A percentile compares a stretch with the other conserved stretches of the same genome.
phyloP scores from a whole-genome alignment of 2,888 invertebrate genomes.

The Yponomeuta sedellus region DNA sequence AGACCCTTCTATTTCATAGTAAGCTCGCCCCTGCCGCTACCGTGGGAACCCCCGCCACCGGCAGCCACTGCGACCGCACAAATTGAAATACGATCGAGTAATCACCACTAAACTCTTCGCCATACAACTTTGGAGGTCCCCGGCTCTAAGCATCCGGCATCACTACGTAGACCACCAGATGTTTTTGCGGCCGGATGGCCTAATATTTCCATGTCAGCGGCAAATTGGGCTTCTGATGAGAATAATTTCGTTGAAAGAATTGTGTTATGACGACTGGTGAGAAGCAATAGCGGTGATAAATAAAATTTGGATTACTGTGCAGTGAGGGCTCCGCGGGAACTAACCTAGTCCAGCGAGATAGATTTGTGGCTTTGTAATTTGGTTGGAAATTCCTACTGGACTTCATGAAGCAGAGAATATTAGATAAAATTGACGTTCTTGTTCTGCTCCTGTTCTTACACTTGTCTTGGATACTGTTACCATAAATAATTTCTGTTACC shows the following conservation, averaged over 20 bases:
- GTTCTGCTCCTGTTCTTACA: too few species aligned
- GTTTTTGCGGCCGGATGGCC: not conserved
- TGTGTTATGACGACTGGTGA: constrained; percentile 1
- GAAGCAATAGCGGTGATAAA: not conserved
- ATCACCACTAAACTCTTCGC: not conserved
- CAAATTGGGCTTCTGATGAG: constrained; percentile 7
- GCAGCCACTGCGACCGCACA: not conserved
- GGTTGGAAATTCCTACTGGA: not conserved
- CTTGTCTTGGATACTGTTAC: not conserved
- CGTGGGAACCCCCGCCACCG: constrained; percentile 10
- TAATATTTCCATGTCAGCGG: constrained; percentile 10
- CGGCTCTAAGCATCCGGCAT: not conserved
- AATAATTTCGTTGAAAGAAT: not conserved
- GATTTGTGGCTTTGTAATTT: not conserved
- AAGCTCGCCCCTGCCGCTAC: not conserved
- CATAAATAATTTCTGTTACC: too few species aligned
- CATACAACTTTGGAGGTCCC: not conserved
- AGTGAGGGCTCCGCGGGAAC: not conserved
- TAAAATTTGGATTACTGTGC: not conserved
- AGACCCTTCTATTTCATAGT: too few species aligned
- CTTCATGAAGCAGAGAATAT: too few species aligned
- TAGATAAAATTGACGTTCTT: too few species aligned
- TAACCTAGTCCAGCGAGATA: not conserved
- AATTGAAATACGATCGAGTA: constrained; percentile 1
- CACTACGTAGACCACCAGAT: not conserved